Conservation (phyloP, 2,113 vertebrate species). For the Sinocyclocheilus anophthalmus region DNA sequence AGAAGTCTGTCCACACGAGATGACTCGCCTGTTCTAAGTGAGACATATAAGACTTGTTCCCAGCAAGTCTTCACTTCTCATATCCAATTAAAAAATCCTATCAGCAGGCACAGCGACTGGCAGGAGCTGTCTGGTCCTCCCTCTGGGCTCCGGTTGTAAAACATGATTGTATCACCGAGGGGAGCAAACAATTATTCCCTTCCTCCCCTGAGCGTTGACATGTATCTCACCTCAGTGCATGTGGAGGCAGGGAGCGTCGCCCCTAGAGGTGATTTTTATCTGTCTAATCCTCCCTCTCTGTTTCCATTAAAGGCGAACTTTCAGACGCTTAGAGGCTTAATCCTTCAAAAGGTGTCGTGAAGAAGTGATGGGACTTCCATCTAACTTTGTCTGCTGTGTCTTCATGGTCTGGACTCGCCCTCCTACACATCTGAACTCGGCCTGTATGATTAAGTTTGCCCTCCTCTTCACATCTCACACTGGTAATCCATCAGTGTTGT, state of each 20-base stretch:
- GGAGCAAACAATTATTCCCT: slow-evolving; percentile 28
- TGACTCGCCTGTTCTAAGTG: background rate
- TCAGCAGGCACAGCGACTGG: background rate
- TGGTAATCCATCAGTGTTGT: slow-evolving; percentile 24
- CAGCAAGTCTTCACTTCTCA: background rate
- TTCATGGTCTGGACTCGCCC: slow-evolving; percentile 19
- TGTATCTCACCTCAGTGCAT: slow-evolving; percentile 32
- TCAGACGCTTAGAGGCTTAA: slow-evolving; percentile 15
- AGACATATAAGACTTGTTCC: background rate
- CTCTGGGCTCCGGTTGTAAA: slow-evolving; percentile 22
- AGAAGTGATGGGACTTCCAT: slow-evolving; percentile 32
- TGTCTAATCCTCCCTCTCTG: slow-evolving; percentile 20
- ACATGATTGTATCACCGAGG: slow-evolving; percentile 33
- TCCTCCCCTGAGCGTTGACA: slow-evolving; percentile 21
- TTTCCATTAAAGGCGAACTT: slow-evolving; percentile 40
- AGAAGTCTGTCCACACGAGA: background rate
- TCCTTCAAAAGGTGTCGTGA: background rate
- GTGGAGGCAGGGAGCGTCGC: slow-evolving; percentile 1
- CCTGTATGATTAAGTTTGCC: slow-evolving; percentile 14
- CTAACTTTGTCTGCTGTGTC: slow-evolving; percentile 37
- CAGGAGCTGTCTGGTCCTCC: slow-evolving; percentile 25
- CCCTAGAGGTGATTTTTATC: slow-evolving; percentile 40
- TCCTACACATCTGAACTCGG: slow-evolving; percentile 14
- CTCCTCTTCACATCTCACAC: slow-evolving; percentile 29
- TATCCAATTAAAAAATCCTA: slow-evolving; percentile 21